Evolutionary conservation across 2,113 vertebrate genomes (phyloP).

Genomic region (Eulacestoma nigropectus): DNA sequence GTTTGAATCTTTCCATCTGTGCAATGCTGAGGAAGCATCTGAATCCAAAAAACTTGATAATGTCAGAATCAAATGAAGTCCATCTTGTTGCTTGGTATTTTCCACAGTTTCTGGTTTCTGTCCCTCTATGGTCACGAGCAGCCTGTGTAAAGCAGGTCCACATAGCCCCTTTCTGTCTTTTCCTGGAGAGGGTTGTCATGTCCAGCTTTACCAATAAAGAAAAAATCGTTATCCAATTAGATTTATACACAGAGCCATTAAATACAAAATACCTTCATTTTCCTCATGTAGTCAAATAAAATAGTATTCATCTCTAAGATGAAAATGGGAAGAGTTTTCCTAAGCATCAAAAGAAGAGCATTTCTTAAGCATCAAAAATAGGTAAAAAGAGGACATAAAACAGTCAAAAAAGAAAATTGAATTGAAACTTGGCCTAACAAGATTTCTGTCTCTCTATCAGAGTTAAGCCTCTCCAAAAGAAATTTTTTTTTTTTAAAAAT

Average conservation of each 20-base stretch:
- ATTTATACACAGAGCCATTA: neutral
- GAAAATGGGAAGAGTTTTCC: neutral
- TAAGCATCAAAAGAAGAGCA: neutral
- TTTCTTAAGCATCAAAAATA: neutral
- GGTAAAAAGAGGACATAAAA: neutral
- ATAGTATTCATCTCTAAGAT: neutral
- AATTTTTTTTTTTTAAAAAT: neutral
- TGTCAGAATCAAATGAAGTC: neutral
- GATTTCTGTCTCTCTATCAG: neutral
- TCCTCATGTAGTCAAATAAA: neutral
- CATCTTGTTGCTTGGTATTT: neutral
- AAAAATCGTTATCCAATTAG: neutral
- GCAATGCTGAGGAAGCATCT: neutral
- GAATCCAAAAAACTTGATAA: neutral
- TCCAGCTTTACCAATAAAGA: neutral
- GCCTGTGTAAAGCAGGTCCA: neutral
- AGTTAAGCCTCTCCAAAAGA: neutral
- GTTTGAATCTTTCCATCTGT: neutral
- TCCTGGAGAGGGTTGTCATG: accelerated
- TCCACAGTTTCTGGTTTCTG: neutral
- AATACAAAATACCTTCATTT: neutral
- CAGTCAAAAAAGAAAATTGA: neutral
- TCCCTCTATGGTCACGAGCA: accelerated
- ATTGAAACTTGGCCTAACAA: neutral
- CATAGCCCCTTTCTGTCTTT: accelerated